Conservation (phyloP, 37 sponge, comb jelly and placozoan species). For the Geodia barretti region DNA sequence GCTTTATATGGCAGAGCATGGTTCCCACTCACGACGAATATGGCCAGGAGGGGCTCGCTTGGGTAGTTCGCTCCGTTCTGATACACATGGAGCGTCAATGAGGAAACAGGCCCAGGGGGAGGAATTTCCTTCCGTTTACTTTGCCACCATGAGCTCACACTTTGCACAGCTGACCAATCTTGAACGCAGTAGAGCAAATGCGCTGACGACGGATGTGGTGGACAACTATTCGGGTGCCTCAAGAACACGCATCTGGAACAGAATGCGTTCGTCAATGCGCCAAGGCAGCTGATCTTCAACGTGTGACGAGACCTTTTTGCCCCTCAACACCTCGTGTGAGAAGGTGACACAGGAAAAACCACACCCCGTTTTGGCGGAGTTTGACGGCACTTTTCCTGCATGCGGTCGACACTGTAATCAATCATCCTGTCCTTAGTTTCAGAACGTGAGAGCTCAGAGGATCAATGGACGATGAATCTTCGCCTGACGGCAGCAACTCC, state of each 20-base stretch:
- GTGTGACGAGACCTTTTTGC: slow-evolving; percentile 31
- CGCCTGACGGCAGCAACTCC: no score
- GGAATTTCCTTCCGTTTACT: not conserved
- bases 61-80: not conserved
- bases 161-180: slow-evolving; percentile 3
- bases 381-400: no score
- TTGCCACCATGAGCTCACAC: slow-evolving; percentile 5
- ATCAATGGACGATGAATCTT: no score
- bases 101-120: not conserved
- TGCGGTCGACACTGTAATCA: no score
- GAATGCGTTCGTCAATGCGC: not conserved
- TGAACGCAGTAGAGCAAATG: slow-evolving; percentile 1
- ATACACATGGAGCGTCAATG: not conserved
- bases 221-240: slow-evolving; percentile 8
- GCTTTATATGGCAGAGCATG: slow-evolving; percentile 11
- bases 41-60: slow-evolving; percentile 7
- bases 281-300: slow-evolving; percentile 5
- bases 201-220: not conserved
- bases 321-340: slow-evolving; percentile 1
- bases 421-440: no score
- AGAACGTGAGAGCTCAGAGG: no score
- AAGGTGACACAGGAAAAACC: no score
- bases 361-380: no score
- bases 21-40: not conserved
- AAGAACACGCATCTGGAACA: slow-evolving; percentile 6